Conservation (phyloP, 2,797 vertebrate species). For the Falco naumanni region DNA sequence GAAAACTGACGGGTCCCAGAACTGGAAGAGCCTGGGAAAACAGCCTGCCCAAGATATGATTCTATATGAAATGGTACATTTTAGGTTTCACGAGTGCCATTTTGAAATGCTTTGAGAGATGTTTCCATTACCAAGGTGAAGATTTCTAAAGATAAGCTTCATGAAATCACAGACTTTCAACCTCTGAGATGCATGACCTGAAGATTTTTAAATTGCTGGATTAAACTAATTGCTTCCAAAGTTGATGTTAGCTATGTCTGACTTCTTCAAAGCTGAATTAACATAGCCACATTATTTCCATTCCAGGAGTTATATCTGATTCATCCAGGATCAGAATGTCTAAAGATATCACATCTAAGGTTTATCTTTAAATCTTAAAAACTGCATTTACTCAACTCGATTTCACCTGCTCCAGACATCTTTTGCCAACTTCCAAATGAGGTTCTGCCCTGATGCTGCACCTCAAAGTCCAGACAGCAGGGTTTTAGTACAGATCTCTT, state of each 20-base stretch:
- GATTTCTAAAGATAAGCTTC: neutral
- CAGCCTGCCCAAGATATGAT: neutral
- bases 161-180: neutral
- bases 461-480: neutral
- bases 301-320: neutral
- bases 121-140: neutral
- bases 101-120: neutral
- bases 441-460: neutral
- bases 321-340: neutral
- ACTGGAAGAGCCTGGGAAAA: neutral
- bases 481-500: neutral
- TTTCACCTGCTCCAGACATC: neutral
- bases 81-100: neutral
- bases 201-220: neutral
- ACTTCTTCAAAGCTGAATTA: conserved; percentile 12
- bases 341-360: neutral
- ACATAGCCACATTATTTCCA: neutral
- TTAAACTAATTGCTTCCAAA: conserved; percentile 20
- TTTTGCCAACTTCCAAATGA: neutral
- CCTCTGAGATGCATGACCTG: neutral
- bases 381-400: neutral
- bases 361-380: neutral
- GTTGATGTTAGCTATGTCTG: neutral
- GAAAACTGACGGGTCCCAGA: neutral
- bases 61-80: neutral